phyloP scores from a whole-genome alignment of 1,140 invertebrate genomes.

The Asbolus verrucosus region DNA sequence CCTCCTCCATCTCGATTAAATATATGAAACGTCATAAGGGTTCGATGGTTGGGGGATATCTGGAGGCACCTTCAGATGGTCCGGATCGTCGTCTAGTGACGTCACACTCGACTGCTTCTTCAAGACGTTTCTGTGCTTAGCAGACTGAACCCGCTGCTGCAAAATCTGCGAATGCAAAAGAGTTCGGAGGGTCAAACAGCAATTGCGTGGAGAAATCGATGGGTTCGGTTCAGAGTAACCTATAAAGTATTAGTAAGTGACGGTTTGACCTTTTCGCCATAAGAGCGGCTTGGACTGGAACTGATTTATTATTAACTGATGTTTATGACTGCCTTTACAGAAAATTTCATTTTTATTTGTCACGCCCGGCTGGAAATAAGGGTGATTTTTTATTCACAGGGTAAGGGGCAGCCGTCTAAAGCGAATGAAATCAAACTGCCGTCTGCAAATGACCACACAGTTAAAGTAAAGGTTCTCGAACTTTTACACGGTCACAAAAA shows the following conservation, averaged over 20 bases:
- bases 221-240: slow-evolving; percentile 9
- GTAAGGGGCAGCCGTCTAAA: no score
- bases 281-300: slow-evolving; percentile 11
- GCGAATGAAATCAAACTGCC: no score
- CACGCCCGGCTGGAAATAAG: neutral
- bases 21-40: slow-evolving; percentile 49
- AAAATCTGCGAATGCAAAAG: slow-evolving; percentile 56
- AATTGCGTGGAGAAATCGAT: slow-evolving; percentile 25
- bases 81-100: slow-evolving; percentile 45
- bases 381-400: no score
- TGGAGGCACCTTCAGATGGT: slow-evolving; percentile 49
- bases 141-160: slow-evolving; percentile 58
- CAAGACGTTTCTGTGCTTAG: slow-evolving; percentile 51
- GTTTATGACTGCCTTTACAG: slow-evolving; percentile 22
- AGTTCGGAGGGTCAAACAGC: slow-evolving; percentile 8
- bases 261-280: slow-evolving; percentile 14
- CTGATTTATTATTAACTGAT: slow-evolving; percentile 32
- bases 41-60: slow-evolving; percentile 44
- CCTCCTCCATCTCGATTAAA: slow-evolving; percentile 15
- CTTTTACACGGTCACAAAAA: no score
- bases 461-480: no score
- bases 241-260: slow-evolving; percentile 31
- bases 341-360: slow-evolving; percentile 21
- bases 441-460: no score
- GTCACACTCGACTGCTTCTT: slow-evolving; percentile 49